Conservation (phyloP, 2,113 vertebrate genomes). For the Hydropotes inermis region DNA sequence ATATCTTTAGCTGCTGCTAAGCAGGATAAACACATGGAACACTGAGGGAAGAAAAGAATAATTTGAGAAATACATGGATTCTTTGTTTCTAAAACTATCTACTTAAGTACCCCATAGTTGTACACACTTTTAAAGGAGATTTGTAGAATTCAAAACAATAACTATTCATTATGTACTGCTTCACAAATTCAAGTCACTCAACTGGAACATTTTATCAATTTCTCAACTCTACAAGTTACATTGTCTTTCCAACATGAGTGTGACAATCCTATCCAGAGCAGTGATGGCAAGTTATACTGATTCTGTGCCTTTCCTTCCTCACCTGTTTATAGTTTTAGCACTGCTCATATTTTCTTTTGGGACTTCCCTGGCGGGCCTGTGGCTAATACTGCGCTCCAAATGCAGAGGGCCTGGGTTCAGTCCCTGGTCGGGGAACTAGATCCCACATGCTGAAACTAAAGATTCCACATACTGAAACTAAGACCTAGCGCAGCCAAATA, state of each 20-base stretch:
- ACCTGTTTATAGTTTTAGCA: background rate
- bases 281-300: background rate
- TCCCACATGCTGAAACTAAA: background rate
- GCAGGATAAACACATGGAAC: slow-evolving; percentile 21
- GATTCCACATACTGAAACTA: background rate
- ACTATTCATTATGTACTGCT: background rate
- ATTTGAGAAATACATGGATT: background rate
- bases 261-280: slow-evolving; percentile 5
- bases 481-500: background rate
- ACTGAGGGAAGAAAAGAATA: background rate
- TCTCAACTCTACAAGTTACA: background rate
- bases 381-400: background rate
- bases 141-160: background rate
- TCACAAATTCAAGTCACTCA: background rate
- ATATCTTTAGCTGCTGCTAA: background rate
- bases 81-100: slow-evolving; percentile 35
- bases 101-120: background rate
- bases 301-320: background rate
- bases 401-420: background rate
- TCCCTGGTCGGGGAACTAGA: background rate
- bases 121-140: background rate
- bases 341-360: background rate
- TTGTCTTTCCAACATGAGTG: background rate
- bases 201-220: background rate
- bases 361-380: background rate